Conservation (phyloP, 2,888 invertebrate species). For the Heliconius charithonia region DNA sequence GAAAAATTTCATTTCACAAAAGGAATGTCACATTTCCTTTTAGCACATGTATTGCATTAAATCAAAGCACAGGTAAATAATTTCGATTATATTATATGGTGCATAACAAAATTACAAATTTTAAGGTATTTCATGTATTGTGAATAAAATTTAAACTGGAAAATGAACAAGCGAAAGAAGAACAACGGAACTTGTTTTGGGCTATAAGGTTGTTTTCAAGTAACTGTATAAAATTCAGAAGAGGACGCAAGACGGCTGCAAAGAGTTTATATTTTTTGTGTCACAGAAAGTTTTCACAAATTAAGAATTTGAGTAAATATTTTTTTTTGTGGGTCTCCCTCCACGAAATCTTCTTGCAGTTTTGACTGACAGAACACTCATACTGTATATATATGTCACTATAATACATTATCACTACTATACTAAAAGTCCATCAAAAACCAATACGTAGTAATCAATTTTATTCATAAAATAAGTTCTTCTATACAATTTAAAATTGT, state of each 20-base stretch:
- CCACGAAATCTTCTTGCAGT: background rate
- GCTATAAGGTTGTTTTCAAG: background rate
- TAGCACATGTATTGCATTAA: too few relatives aligned
- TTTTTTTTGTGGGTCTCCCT: background rate
- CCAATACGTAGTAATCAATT: too few relatives aligned
- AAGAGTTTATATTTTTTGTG: background rate
- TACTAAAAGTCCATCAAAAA: too few relatives aligned
- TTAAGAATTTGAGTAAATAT: background rate
- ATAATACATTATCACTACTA: too few relatives aligned
- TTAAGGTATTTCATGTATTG: background rate
- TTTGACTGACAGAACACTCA: background rate
- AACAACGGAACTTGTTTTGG: background rate
- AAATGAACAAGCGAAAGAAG: background rate
- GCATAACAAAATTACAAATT: background rate
- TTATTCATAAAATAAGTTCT: too few relatives aligned
- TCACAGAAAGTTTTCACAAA: background rate
- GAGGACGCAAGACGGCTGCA: background rate
- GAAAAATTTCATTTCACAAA: too few relatives aligned
- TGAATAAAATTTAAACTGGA: background rate
- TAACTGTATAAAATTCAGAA: background rate
- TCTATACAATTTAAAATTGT: too few relatives aligned
- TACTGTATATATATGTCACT: too few relatives aligned
- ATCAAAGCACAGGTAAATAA: background rate
- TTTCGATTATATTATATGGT: background rate
- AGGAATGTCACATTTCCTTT: too few relatives aligned